Percentiles rank a stretch among this genome's conserved stretches.
These are phyloP conservation scores for Hirundo rustica DNA, from an alignment of 2,797 vertebrate genomes.

Conservation along the genomic window DNA sequence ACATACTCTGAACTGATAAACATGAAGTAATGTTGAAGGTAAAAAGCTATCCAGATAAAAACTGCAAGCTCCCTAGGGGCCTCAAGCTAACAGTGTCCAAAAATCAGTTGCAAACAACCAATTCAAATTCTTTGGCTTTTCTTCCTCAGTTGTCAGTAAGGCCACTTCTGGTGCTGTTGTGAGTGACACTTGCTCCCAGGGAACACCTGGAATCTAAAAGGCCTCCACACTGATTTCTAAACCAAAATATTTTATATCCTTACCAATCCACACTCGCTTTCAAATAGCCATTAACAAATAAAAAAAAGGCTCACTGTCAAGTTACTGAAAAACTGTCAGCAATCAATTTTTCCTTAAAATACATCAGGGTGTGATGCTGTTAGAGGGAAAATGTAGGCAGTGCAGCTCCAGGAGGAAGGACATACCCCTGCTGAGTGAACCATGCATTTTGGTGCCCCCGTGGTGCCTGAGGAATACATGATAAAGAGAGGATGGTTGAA, in stretches of 20 bases:
- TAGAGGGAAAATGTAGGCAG: background rate
- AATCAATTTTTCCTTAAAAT: background rate
- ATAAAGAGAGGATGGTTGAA: constrained; percentile 93
- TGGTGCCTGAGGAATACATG: constrained; percentile 97
- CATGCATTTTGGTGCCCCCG: constrained; percentile 96
- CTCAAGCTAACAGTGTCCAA: background rate
- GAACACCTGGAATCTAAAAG: background rate
- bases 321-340: background rate
- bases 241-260: background rate
- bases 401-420: background rate
- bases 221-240: background rate
- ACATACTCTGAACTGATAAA: background rate
- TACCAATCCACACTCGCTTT: background rate
- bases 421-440: constrained; percentile 96
- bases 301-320: background rate
- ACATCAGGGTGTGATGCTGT: background rate
- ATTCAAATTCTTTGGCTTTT: background rate
- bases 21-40: background rate
- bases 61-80: background rate
- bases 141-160: background rate
- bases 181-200: background rate
- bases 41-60: background rate
- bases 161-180: background rate
- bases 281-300: background rate
- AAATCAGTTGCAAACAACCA: background rate